Percentiles rank a stretch among this genome's conserved stretches.
Conservation (phyloP, 2,113 vertebrate species). For the Tauraco erythrolophus region DNA sequence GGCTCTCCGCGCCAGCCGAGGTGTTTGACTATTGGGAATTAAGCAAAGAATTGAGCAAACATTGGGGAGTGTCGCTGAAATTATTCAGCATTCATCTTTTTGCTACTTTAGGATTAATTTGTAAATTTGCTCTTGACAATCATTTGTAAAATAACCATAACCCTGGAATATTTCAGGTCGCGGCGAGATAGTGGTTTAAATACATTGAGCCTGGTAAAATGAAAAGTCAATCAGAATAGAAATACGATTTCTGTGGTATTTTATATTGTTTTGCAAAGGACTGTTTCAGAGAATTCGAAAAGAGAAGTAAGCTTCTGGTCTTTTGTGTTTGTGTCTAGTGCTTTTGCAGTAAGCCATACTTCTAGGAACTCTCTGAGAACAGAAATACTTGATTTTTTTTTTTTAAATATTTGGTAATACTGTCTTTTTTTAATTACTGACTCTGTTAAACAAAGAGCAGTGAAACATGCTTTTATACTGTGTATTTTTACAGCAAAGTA, state of each 20-base stretch:
- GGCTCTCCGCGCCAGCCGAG: neutral
- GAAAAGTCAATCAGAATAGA: conserved; percentile 29
- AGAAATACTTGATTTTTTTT: neutral
- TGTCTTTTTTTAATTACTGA: neutral
- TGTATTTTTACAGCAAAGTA: conserved; percentile 60
- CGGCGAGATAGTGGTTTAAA: neutral
- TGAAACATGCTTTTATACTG: conserved; percentile 50
- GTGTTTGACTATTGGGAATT: neutral
- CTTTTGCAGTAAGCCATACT: neutral
- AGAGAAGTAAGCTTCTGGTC: neutral
- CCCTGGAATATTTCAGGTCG: neutral
- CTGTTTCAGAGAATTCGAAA: neutral
- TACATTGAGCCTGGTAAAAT: neutral
- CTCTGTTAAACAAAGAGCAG: conserved; percentile 46
- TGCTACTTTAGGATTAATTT: conserved; percentile 55
- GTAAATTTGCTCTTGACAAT: conserved; percentile 58
- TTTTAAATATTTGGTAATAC: neutral
- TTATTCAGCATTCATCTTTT: conserved; percentile 1
- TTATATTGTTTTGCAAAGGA: neutral
- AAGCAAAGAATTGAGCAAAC: conserved; percentile 55
- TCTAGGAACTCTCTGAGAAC: neutral
- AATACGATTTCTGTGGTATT: neutral
- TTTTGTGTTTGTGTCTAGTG: neutral
- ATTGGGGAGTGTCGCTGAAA: neutral
- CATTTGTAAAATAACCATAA: conserved; percentile 40